Evolutionary conservation across 2,113 vertebrate species (phyloP).

Genomic region (Pristiophorus japonicus): DNA sequence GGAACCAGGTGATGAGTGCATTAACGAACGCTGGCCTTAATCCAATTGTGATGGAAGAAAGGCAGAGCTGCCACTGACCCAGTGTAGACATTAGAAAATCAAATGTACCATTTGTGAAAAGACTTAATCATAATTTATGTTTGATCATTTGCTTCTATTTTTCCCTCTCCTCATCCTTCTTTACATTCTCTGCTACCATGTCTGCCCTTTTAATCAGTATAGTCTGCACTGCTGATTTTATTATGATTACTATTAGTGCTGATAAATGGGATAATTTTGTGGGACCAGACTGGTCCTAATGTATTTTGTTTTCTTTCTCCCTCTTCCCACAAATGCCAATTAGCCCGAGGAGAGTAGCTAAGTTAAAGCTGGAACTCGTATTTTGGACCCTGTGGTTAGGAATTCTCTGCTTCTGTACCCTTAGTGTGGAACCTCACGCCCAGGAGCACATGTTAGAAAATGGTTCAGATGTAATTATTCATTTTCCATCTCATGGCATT

Average conservation of each 20-base stretch:
- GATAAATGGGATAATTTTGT: neutral
- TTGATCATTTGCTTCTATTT: neutral
- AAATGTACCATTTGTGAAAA: neutral
- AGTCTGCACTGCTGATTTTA: neutral
- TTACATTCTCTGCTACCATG: neutral
- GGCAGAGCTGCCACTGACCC: neutral
- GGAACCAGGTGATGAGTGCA: neutral
- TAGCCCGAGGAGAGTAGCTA: neutral
- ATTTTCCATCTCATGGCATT: neutral
- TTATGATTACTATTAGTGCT: neutral
- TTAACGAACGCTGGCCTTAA: neutral
- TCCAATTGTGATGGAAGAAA: neutral
- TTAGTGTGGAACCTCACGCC: neutral
- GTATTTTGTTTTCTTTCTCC: neutral
- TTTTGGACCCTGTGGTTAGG: neutral
- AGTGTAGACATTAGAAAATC: neutral
- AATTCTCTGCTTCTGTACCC: neutral
- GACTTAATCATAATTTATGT: neutral
- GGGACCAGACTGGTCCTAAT: neutral
- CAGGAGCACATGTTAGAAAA: neutral
- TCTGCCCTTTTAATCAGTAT: neutral
- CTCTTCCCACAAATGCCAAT: neutral
- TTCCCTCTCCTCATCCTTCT: no score
- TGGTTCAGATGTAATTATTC: neutral
- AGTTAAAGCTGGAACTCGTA: neutral